Evolutionary conservation across 2,888 invertebrate species (phyloP).

Genomic region (Diarsia brunnea): DNA sequence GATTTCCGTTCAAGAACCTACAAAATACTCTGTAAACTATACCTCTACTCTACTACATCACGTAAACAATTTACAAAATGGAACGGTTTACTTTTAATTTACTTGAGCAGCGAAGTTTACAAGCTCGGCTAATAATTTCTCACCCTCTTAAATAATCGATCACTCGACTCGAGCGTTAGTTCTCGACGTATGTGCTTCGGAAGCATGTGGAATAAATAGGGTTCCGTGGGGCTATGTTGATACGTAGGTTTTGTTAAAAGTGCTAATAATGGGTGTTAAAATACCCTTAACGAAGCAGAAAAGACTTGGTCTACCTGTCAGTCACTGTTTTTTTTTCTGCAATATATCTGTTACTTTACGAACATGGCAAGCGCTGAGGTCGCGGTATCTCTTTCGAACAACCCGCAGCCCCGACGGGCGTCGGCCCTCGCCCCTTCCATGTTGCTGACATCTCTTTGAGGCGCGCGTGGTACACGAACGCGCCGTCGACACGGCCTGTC

Average conservation of each 20-base stretch:
- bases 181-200: constrained; percentile 46
- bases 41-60: neutral
- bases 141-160: constrained; percentile 63
- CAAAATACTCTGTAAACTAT: neutral
- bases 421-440: no score
- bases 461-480: no score
- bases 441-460: no score
- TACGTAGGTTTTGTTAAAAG: neutral
- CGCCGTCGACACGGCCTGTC: no score
- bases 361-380: no score
- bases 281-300: no score
- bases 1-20: neutral
- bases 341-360: no score
- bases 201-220: constrained; percentile 19
- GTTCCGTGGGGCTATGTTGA: constrained; percentile 19
- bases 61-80: constrained; percentile 51
- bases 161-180: constrained; percentile 42
- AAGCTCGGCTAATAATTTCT: constrained; percentile 51
- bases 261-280: no score
- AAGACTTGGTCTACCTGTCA: no score
- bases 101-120: constrained; percentile 39
- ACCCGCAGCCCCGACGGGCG: no score
- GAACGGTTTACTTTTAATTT: constrained; percentile 51
- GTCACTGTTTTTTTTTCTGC: no score
- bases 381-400: no score